Evolutionary conservation across 2,797 vertebrate species (phyloP).

Genomic region (Amniataba percoides): DNA sequence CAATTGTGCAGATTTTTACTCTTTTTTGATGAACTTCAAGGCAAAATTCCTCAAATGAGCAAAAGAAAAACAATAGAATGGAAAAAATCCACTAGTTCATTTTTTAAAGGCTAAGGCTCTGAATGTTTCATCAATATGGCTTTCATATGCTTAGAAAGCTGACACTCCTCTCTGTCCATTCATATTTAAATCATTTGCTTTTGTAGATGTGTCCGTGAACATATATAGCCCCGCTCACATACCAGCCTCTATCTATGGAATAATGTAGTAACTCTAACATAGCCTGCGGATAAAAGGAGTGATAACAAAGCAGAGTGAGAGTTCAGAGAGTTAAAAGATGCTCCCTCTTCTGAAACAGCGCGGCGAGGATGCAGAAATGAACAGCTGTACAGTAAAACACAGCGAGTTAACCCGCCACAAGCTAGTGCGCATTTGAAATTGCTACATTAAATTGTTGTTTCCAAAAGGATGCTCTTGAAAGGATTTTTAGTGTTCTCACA

Average conservation of each 20-base stretch:
- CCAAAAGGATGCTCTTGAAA: conserved; percentile 23
- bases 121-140: background rate
- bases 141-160: background rate
- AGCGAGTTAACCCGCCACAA: conserved; percentile 47
- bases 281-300: background rate
- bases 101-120: no score
- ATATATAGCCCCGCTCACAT: background rate
- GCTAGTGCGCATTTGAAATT: conserved; percentile 40
- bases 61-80: background rate
- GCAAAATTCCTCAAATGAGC: background rate
- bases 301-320: background rate
- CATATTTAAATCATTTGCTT: background rate
- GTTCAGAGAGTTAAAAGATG: conserved; percentile 17
- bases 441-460: conserved; percentile 41
- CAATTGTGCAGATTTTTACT: background rate
- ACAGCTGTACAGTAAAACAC: conserved; percentile 48
- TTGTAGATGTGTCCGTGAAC: background rate
- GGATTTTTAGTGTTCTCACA: background rate
- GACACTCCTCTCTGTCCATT: background rate
- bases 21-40: background rate
- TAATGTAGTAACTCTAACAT: background rate
- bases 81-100: background rate
- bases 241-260: background rate
- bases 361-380: conserved; percentile 24
- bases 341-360: conserved; percentile 6